Conservation (phyloP, 2,888 invertebrate genomes). For the Eupithecia insigniata region DNA sequence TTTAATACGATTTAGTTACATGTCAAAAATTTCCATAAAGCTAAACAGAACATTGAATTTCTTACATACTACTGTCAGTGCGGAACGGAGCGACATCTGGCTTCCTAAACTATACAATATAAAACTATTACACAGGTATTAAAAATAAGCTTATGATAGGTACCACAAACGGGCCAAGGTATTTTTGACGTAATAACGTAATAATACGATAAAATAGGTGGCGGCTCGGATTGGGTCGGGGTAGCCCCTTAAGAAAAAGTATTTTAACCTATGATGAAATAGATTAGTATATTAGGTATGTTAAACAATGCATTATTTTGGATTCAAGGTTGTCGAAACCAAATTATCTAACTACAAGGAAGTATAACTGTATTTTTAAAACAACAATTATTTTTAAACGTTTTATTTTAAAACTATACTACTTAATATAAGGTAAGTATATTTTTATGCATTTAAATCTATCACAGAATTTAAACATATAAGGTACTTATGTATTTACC, state of each 20-base stretch:
- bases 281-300: not conserved
- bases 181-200: no score
- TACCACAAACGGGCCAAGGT: no score
- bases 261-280: not conserved
- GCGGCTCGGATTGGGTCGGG: no score
- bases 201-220: no score
- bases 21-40: no score
- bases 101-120: no score
- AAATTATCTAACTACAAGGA: not conserved
- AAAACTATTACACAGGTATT: no score
- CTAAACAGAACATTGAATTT: no score
- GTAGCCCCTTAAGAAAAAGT: not conserved
- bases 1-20: no score
- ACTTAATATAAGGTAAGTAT: not conserved
- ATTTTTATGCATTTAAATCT: slow-evolving; percentile 29
- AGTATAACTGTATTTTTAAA: not conserved
- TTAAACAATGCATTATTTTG: not conserved
- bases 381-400: not conserved
- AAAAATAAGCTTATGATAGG: no score
- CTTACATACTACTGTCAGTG: no score
- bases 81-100: no score
- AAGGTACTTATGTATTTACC: not conserved
- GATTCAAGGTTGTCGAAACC: not conserved
- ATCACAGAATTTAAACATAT: slow-evolving; percentile 49
- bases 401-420: slow-evolving; percentile 13